Evolutionary conservation across 2,113 vertebrate genomes (phyloP).

Genomic region (Zosterops lateralis): DNA sequence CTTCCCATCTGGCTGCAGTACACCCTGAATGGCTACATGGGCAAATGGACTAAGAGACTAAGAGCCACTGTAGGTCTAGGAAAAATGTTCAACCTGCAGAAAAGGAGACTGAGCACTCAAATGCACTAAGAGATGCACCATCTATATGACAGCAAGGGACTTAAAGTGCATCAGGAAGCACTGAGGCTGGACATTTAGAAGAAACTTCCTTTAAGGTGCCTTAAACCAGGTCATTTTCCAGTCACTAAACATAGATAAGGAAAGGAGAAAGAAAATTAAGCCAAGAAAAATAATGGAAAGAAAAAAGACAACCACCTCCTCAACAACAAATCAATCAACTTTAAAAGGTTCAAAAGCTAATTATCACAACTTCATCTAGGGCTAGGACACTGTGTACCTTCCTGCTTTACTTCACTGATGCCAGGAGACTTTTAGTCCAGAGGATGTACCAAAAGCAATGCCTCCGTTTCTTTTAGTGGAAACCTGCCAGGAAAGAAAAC

Average conservation of each 20-base stretch:
- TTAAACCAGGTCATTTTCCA: neutral
- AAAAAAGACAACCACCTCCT: too few species aligned
- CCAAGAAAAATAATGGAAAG: neutral
- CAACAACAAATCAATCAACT: neutral
- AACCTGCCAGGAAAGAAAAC: neutral
- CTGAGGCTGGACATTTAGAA: neutral
- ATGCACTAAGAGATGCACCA: neutral
- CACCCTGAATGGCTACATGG: fast-evolving
- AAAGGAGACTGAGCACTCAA: neutral
- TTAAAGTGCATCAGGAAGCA: neutral
- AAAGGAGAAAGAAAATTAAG: neutral
- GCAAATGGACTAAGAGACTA: neutral
- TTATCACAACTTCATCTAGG: neutral
- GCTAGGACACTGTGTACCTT: neutral
- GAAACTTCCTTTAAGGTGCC: neutral
- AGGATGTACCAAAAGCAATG: slow-evolving; percentile 76
- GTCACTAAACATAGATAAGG: neutral
- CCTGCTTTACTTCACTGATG: slow-evolving; percentile 36
- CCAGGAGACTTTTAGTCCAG: slow-evolving; percentile 70
- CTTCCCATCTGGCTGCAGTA: neutral
- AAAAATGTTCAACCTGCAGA: neutral
- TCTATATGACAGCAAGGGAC: neutral
- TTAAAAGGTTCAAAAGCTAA: neutral
- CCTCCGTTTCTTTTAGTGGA: slow-evolving; percentile 33
- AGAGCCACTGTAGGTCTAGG: neutral